These are phyloP conservation scores for Paramuricea clavata DNA, from an alignment of 92 coral and sea anemone species.

Conservation along the genomic window DNA sequence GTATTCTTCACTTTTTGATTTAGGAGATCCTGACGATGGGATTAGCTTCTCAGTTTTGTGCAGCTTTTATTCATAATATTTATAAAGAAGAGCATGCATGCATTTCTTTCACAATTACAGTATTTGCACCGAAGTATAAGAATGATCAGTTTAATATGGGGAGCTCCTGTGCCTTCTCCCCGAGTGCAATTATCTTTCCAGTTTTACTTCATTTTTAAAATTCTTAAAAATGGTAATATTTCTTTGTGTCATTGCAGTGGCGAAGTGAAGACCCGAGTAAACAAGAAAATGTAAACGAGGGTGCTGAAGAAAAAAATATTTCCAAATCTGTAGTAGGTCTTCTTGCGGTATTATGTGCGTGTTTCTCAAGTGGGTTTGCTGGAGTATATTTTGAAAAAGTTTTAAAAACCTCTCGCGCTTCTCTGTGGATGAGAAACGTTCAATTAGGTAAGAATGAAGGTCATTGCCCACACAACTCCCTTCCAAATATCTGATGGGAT, in stretches of 20 bases:
- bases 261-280: background rate
- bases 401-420: constrained; percentile 84
- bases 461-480: too few relatives aligned
- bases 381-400: constrained; percentile 98
- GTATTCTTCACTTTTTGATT: too few relatives aligned
- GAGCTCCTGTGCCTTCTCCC: too few relatives aligned
- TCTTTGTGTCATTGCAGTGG: background rate
- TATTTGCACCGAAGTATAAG: too few relatives aligned
- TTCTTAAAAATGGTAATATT: background rate
- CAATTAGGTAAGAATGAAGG: constrained; percentile 79
- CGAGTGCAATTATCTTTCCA: too few relatives aligned
- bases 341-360: constrained; percentile 89
- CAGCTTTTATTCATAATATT: too few relatives aligned
- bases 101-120: too few relatives aligned
- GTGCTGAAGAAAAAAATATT: background rate
- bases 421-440: constrained; percentile 95
- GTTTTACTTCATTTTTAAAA: background rate
- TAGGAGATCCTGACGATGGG: too few relatives aligned
- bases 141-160: too few relatives aligned
- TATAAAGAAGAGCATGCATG: too few relatives aligned
- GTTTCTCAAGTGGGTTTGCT: constrained; percentile 99
- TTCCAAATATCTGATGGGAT: background rate
- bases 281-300: constrained; percentile 34
- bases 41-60: too few relatives aligned
- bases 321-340: constrained; percentile 86